Conservation (phyloP, 2,888 invertebrate genomes). For the Podabrus alpinus region DNA sequence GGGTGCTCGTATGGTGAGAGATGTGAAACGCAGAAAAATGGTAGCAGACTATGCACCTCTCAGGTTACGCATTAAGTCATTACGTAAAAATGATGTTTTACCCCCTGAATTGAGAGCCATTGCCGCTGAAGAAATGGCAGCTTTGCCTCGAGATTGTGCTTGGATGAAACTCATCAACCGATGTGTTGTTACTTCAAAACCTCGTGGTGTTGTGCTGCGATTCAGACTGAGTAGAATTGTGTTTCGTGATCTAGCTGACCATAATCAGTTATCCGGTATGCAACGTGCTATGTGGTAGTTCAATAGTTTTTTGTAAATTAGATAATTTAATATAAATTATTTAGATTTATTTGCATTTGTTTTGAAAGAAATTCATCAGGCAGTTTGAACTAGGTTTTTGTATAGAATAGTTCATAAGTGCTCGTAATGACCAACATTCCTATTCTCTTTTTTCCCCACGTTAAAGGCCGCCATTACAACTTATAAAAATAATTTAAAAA, state of each 20-base stretch:
- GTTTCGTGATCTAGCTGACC: slow-evolving; percentile 90
- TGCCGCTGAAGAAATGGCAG: slow-evolving; percentile 73
- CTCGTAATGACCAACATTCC: too few species aligned
- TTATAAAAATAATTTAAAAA: too few species aligned
- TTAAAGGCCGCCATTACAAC: too few species aligned
- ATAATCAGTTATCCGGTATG: slow-evolving; percentile 89
- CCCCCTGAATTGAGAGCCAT: slow-evolving; percentile 80
- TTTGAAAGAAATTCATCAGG: neutral
- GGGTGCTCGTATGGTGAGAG: slow-evolving; percentile 83
- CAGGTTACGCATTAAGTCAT: slow-evolving; percentile 78
- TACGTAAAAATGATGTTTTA: slow-evolving; percentile 84
- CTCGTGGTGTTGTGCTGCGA: slow-evolving; percentile 75
- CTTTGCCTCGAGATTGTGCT: slow-evolving; percentile 76
- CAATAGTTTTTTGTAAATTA: neutral
- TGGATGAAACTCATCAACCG: slow-evolving; percentile 70
- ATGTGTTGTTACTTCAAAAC: slow-evolving; percentile 88
- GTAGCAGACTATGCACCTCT: slow-evolving; percentile 76
- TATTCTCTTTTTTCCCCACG: too few species aligned
- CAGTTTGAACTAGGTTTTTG: too few species aligned
- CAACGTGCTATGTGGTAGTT: slow-evolving; percentile 91
- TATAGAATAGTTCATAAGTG: too few species aligned
- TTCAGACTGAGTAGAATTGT: slow-evolving; percentile 91
- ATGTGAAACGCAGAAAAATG: slow-evolving; percentile 79
- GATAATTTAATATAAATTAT: neutral
- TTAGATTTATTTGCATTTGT: neutral